These are phyloP conservation scores for Oncorhynchus clarkii DNA, from an alignment of 2,113 vertebrate genomes.

Conservation along the genomic window DNA sequence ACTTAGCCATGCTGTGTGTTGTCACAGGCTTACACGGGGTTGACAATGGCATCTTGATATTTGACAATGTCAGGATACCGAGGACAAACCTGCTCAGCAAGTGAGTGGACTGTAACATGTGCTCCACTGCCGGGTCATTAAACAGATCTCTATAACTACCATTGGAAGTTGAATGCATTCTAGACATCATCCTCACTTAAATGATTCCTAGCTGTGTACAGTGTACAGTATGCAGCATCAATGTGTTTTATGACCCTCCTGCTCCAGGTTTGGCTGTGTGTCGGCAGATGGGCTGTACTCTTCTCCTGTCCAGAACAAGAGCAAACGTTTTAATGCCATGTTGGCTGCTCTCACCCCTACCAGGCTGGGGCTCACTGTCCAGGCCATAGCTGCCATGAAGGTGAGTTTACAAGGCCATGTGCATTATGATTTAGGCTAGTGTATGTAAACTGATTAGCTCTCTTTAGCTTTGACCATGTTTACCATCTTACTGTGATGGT, in stretches of 20 bases:
- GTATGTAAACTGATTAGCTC: neutral
- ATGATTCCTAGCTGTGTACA: neutral
- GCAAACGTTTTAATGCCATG: slow-evolving; percentile 57
- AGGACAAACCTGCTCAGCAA: slow-evolving; percentile 66
- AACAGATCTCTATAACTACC: too few species aligned
- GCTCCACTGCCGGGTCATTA: too few species aligned
- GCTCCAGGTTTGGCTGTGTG: slow-evolving; percentile 64
- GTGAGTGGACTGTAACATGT: slow-evolving; percentile 43
- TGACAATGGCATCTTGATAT: slow-evolving; percentile 70
- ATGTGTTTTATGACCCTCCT: neutral
- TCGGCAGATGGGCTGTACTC: slow-evolving; percentile 54
- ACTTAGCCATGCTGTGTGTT: neutral
- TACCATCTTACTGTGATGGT: neutral
- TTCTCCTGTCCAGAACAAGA: slow-evolving; percentile 57
- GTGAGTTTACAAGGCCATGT: slow-evolving; percentile 31
- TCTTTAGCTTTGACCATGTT: neutral
- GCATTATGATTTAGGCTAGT: neutral
- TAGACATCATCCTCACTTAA: neutral
- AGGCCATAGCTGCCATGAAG: slow-evolving; percentile 64
- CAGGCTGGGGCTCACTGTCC: slow-evolving; percentile 59
- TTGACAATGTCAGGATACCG: slow-evolving; percentile 64
- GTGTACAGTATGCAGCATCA: neutral
- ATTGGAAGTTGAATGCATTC: neutral
- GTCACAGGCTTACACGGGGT: slow-evolving; percentile 62
- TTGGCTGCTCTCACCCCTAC: slow-evolving; percentile 60